phyloP scores from a whole-genome alignment of 2,888 invertebrate species.

The Adelphocoris suturalis region DNA sequence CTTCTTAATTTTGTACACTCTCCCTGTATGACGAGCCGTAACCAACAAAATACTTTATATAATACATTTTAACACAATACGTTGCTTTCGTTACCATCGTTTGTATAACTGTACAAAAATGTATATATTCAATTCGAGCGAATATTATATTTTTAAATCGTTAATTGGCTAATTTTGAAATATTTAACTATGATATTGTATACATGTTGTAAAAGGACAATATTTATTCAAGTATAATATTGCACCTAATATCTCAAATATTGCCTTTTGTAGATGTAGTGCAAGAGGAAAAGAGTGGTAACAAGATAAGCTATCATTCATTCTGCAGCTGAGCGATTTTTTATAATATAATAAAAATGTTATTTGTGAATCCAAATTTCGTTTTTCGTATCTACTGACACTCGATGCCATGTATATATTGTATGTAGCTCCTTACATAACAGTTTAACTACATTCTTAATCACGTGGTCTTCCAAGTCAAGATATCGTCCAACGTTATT shows the following conservation, averaged over 20 bases:
- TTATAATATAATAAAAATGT: neutral
- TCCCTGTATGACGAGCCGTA: neutral
- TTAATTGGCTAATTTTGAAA: slow-evolving; percentile 56
- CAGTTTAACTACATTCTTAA: neutral
- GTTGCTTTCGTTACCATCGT: neutral
- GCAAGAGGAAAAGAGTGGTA: slow-evolving; percentile 24
- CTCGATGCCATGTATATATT: neutral
- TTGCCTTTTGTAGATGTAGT: slow-evolving; percentile 23
- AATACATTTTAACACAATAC: neutral
- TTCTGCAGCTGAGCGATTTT: neutral
- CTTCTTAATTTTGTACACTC: too few relatives aligned
- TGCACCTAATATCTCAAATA: slow-evolving; percentile 5
- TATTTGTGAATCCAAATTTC: neutral
- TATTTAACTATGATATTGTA: slow-evolving; percentile 42
- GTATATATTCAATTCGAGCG: slow-evolving; percentile 55
- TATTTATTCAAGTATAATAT: slow-evolving; percentile 50
- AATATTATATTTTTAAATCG: slow-evolving; percentile 69
- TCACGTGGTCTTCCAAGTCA: slow-evolving; percentile 18
- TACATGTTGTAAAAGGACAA: slow-evolving; percentile 65
- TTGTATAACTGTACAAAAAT: slow-evolving; percentile 3
- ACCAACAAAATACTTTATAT: neutral
- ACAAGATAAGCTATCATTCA: neutral
- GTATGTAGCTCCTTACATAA: too few relatives aligned
- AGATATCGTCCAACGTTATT: neutral
- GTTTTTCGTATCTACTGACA: neutral